phyloP scores from a whole-genome alignment of 2,113 vertebrate species.

The Coregonus clupeaformis region DNA sequence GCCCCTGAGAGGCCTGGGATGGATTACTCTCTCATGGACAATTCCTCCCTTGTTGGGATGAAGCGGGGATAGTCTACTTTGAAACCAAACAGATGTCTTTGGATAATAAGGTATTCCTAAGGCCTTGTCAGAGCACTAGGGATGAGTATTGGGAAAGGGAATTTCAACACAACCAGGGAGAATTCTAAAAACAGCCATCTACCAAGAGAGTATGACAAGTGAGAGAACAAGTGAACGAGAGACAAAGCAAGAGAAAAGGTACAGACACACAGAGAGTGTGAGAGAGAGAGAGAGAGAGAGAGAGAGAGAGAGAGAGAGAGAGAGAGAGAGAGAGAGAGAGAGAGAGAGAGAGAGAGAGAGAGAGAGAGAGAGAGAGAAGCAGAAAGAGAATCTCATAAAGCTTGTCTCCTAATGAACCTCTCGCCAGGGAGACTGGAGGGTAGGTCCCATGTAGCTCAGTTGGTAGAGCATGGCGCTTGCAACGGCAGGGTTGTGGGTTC shows the following conservation, averaged over 20 bases:
- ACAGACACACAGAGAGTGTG: not conserved
- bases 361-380: not conserved
- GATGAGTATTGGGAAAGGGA: not conserved
- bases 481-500: no score
- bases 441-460: no score
- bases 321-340: not conserved
- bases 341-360: not conserved
- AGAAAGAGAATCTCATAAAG: conserved; percentile 20
- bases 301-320: not conserved
- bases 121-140: not conserved
- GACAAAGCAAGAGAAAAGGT: not conserved
- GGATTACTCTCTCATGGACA: conserved; percentile 39
- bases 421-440: conserved; percentile 13
- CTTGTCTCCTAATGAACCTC: conserved; percentile 56
- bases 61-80: conserved; percentile 11
- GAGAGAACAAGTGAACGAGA: not conserved
- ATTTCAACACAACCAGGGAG: not conserved
- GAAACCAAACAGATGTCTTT: conserved; percentile 54
- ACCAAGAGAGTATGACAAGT: not conserved
- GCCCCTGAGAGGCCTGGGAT: conserved; percentile 44
- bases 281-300: not conserved
- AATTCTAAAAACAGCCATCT: conserved; percentile 36
- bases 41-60: not conserved
- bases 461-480: no score
- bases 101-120: conserved; percentile 10